These are phyloP conservation scores for Lycophotia porphyrea DNA, from an alignment of 2,888 invertebrate species.

Conservation along the genomic window DNA sequence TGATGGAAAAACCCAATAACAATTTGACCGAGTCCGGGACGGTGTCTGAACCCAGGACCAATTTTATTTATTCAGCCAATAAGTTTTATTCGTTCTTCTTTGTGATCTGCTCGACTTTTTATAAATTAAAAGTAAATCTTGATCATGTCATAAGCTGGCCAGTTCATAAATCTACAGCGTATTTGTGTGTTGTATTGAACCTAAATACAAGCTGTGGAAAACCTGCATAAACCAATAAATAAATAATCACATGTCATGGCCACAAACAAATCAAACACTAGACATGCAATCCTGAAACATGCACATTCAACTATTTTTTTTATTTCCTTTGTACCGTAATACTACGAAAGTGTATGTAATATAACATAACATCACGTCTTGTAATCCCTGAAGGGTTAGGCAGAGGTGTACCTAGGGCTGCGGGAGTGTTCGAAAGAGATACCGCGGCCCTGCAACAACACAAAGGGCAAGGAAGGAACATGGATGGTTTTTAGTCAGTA, in stretches of 20 bases:
- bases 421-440: too few species aligned
- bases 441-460: too few species aligned
- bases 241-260: conserved; percentile 20
- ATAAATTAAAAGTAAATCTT: background rate
- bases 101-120: background rate
- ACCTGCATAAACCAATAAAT: background rate
- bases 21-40: too few species aligned
- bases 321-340: background rate
- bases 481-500: too few species aligned
- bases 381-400: too few species aligned
- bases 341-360: background rate
- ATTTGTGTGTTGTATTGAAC: background rate
- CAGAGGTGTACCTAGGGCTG: too few species aligned
- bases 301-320: background rate
- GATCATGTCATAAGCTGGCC: background rate
- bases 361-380: too few species aligned
- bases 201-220: background rate
- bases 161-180: background rate
- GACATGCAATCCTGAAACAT: conserved; percentile 28
- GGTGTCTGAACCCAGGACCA: too few species aligned
- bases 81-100: background rate
- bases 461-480: too few species aligned
- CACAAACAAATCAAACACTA: background rate
- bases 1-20: too few species aligned
- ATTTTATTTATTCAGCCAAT: background rate